Base-by-base conservation (phyloP, 2,888 invertebrate species). In the Spisula subtruncata region DNA sequence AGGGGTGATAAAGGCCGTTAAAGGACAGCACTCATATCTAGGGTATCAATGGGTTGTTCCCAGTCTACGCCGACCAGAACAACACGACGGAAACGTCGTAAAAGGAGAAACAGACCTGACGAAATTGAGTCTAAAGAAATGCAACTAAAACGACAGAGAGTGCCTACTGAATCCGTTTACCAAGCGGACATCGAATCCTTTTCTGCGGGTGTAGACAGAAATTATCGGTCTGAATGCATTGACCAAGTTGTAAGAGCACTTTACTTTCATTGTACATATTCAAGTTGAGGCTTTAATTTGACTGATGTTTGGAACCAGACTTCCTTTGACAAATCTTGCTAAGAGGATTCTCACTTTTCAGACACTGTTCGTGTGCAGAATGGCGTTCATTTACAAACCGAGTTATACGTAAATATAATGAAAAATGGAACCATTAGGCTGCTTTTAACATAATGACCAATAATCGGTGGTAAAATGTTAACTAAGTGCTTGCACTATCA, bases 161-260 rank as follows among this genome's bases (percentile, higher is more conserved):
- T 83, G 5, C 83, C 87, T 32, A 56, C 75, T 12, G 66, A 82
- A 54, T 18, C 79, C 8, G 54, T 46, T 0, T 35, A 51, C 4
- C 81, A 81, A 66, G 75, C 66, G 25, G 41, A 48, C n/a, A 6
- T 41, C 8, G 86, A 81, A 12, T 75, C 71, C n/a, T 87, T 87
- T 35, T 48, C 71, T 46, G 32, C 75, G 12, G 87, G 83, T 0
- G 83, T 83, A 8, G 48, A 71, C 14, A 75, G 56, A 35, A 87
- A 83, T 41, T 90, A 90, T 81, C 88, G 80, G 46, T 87, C 90
- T 2, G 90, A 90, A 81, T 46, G 75, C 80, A 83, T 88, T 18
- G 86, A 90, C 29, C 85, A 83, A 56, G 83, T 85, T 66, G 90
- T 90, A 56, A 85, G 83, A 75, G 54, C 4, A 32, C 16, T 51